These are phyloP conservation scores for Austrofundulus limnaeus DNA, from an alignment of 2,113 vertebrate species.

Conservation along the genomic window DNA sequence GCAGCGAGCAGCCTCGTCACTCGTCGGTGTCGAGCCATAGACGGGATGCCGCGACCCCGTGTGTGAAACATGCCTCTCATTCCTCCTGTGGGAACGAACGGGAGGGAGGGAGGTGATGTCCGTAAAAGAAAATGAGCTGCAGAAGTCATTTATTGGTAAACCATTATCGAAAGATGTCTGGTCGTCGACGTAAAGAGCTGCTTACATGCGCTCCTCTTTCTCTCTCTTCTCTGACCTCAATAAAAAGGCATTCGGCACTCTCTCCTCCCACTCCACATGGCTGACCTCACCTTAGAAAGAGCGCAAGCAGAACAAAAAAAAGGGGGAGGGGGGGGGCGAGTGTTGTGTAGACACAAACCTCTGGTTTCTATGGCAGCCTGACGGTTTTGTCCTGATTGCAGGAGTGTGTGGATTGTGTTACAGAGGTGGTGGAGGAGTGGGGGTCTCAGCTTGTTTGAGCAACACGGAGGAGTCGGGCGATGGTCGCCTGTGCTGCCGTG, in stretches of 20 bases:
- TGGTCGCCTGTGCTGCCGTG: slow-evolving; percentile 62
- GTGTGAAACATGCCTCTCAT: slow-evolving; percentile 76
- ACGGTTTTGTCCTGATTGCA: slow-evolving; percentile 71
- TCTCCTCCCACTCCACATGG: slow-evolving; percentile 52
- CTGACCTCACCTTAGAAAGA: slow-evolving; percentile 72
- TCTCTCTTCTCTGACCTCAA: slow-evolving; percentile 68
- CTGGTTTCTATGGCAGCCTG: slow-evolving; percentile 74
- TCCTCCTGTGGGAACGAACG: slow-evolving; percentile 55
- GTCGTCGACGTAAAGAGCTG: slow-evolving; percentile 18
- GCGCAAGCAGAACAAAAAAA: slow-evolving; percentile 36
- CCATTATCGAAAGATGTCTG: slow-evolving; percentile 31
- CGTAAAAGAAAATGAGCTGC: not conserved
- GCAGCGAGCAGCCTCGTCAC: slow-evolving; percentile 26
- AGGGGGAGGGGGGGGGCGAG: slow-evolving; percentile 31
- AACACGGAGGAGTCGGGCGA: slow-evolving; percentile 51
- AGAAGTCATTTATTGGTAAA: slow-evolving; percentile 17
- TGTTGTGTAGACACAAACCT: slow-evolving; percentile 78
- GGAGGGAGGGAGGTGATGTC: slow-evolving; percentile 32
- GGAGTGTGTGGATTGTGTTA: slow-evolving; percentile 78
- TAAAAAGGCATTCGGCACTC: slow-evolving; percentile 60
- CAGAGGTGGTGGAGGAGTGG: slow-evolving; percentile 46
- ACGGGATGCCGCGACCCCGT: slow-evolving; percentile 72
- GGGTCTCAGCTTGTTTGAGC: slow-evolving; percentile 25
- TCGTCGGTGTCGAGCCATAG: slow-evolving; percentile 65
- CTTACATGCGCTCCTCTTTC: slow-evolving; percentile 44